Percentiles rank a stretch among this genome's conserved stretches.
These are phyloP conservation scores for Drosophila nebulosa DNA, from an alignment of 1,140 invertebrate genomes.

Conservation along the genomic window DNA sequence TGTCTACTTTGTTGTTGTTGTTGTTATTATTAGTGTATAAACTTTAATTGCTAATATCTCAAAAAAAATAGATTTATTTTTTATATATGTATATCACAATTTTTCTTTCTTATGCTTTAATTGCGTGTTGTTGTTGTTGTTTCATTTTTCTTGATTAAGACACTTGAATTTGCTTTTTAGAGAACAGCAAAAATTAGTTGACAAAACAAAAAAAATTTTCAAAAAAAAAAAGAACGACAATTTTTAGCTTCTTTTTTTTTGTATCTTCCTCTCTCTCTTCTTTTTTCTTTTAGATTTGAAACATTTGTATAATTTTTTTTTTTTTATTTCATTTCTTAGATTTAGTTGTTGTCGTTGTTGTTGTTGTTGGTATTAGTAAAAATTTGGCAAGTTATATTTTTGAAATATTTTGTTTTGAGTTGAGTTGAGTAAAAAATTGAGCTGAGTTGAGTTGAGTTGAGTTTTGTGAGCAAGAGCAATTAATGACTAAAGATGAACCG, in stretches of 20 bases:
- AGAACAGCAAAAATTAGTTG: neutral
- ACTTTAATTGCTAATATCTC: constrained; percentile 74
- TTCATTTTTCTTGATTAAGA: constrained; percentile 25
- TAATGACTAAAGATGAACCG: neutral
- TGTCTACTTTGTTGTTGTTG: constrained; percentile 14
- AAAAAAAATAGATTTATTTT: constrained; percentile 61
- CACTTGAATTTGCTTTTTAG: constrained; percentile 16
- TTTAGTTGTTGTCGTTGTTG: constrained; percentile 30
- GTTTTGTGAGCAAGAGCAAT: constrained; percentile 1
- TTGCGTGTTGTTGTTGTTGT: constrained; percentile 43
- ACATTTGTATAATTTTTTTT: constrained; percentile 7
- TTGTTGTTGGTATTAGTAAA: constrained; percentile 14
- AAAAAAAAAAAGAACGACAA: neutral
- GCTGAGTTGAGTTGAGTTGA: neutral
- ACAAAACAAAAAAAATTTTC: neutral
- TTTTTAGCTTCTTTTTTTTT: constrained; percentile 2
- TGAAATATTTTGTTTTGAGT: constrained; percentile 4
- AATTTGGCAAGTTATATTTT: constrained; percentile 68
- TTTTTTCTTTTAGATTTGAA: constrained; percentile 14
- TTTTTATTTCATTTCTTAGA: constrained; percentile 52
- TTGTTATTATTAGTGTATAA: constrained; percentile 32
- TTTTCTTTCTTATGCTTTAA: constrained; percentile 50
- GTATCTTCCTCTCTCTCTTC: constrained; percentile 18
- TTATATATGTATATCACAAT: constrained; percentile 50
- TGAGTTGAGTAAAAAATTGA: constrained; percentile 21